Percentiles rank a stretch among this genome's conserved stretches.
phyloP scores from a whole-genome alignment of 2,888 invertebrate species.

The Malachius bipustulatus region DNA sequence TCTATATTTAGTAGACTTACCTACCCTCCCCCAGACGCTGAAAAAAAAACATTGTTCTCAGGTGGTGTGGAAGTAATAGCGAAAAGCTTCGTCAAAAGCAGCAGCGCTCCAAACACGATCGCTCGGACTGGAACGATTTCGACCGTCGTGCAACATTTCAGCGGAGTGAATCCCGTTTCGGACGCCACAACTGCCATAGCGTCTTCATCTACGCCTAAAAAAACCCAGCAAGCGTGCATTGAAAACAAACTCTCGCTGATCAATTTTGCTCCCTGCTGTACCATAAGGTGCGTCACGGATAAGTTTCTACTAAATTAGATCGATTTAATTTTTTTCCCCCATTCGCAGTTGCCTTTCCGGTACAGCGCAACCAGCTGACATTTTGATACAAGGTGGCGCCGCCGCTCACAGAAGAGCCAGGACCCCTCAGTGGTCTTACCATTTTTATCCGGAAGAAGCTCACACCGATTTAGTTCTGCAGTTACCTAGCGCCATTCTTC shows the following conservation, averaged over 20 bases:
- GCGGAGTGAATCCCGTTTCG: conserved; percentile 34
- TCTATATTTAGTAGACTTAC: no score
- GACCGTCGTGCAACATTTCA: conserved; percentile 52
- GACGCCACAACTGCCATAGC: conserved; percentile 33
- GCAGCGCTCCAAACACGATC: conserved; percentile 54
- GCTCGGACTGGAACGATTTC: conserved; percentile 41
- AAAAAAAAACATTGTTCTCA: no score
- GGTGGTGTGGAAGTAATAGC: conserved; percentile 63
- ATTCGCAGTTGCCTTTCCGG: conserved; percentile 28
- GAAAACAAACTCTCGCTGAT: conserved; percentile 66
- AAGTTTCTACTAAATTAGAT: neutral
- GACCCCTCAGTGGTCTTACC: conserved; percentile 91
- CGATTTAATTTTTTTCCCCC: neutral
- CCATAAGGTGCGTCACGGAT: conserved; percentile 30
- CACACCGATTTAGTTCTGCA: conserved; percentile 79
- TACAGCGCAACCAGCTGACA: conserved; percentile 80
- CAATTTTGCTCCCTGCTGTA: conserved; percentile 83
- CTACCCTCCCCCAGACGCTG: no score
- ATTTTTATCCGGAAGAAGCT: conserved; percentile 83
- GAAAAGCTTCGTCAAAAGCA: conserved; percentile 63
- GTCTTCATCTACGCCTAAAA: conserved; percentile 30
- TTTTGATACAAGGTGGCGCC: conserved; percentile 64
- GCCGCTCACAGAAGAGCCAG: conserved; percentile 75
- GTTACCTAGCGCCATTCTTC: conserved; percentile 76
- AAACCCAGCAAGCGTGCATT: conserved; percentile 37